These are phyloP conservation scores for Nansenia antarctica DNA, from an alignment of 2,113 vertebrate species.

Conservation along the genomic window DNA sequence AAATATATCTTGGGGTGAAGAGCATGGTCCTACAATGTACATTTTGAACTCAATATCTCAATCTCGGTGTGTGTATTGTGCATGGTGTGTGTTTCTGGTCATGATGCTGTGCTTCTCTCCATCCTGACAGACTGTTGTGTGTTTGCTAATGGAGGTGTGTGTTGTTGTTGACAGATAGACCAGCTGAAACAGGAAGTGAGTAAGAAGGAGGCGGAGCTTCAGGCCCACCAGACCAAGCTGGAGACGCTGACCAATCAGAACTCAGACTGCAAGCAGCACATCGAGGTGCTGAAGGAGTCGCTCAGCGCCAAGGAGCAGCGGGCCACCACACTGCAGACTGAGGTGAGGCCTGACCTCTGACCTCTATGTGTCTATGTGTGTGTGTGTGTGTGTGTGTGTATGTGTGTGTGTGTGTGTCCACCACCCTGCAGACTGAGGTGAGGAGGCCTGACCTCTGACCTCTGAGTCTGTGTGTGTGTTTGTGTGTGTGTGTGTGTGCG, in stretches of 20 bases:
- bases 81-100: not conserved
- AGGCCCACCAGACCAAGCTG: slow-evolving; percentile 97
- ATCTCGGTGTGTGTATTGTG: not conserved
- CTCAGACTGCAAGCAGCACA: slow-evolving; percentile 98
- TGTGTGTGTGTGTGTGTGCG: too few species aligned
- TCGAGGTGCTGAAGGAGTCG: slow-evolving; percentile 98
- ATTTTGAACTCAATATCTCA: too few species aligned
- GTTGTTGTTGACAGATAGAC: slow-evolving; percentile 81
- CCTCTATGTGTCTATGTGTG: too few species aligned
- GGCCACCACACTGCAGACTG: slow-evolving; percentile 93
- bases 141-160: not conserved
- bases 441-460: too few species aligned
- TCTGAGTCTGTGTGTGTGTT: too few species aligned
- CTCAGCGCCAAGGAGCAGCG: slow-evolving; percentile 97
- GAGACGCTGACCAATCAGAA: slow-evolving; percentile 99
- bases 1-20: too few species aligned
- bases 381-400: too few species aligned
- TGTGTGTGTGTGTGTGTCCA: too few species aligned
- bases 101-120: too few species aligned
- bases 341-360: slow-evolving; percentile 84
- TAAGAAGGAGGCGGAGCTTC: slow-evolving; percentile 96
- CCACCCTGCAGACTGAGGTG: too few species aligned
- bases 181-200: slow-evolving; percentile 94
- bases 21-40: too few species aligned
- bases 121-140: not conserved